Evolutionary conservation across 2,888 invertebrate genomes (phyloP), one percentile per base, ranked within the genome.

Genomic region (Galerucella nymphaeae): DNA sequence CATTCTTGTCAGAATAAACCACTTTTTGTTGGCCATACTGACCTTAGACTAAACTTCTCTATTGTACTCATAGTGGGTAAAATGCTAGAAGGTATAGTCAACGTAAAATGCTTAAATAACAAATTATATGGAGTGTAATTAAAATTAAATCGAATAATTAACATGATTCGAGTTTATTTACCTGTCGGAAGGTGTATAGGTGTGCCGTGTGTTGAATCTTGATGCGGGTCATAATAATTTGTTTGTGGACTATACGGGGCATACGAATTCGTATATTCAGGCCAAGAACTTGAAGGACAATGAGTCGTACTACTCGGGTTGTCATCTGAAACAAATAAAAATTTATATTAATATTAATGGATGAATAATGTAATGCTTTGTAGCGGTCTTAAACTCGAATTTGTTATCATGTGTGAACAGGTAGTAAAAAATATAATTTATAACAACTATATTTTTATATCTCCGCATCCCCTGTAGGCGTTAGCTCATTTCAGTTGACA

Each of bases 141-240:
- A 69, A 69, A 69, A 59, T n/a, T 53, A 65, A 48, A 59, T 11
- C 16, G 66, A n/a, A 67, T 16, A 59, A 67, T 18, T 57, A 58
- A 53, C 20, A 63, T 0, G 16, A 58, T 62, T 41, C 45, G 18
- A 73, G 48, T 69, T 72, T 64, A 67, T 72, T 85, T 86, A 91
- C 91, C 91, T 85, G 90, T 84, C 72, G 91, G 90, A 85, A 93
- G 87, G 80, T 92, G 91, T 81, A 91, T 87, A 71, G 87, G 85
- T 38, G 89, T 82, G 76, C 89, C 87, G 81, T 88, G 87, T 66
- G 82, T 77, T 77, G 78, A 80, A 61, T 90, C 90, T 75, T 86
- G 87, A 23, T 89, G 89, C n/a, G 82, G 81, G 41, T 85, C 85
- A 75, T 85, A 85, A 82, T 88, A 90, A 50, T 83, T 81, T 78